Evolutionary conservation across 2,797 vertebrate species (phyloP), one percentile per base, ranked within the genome.

Genomic region (Kryptopterus vitreolus): DNA sequence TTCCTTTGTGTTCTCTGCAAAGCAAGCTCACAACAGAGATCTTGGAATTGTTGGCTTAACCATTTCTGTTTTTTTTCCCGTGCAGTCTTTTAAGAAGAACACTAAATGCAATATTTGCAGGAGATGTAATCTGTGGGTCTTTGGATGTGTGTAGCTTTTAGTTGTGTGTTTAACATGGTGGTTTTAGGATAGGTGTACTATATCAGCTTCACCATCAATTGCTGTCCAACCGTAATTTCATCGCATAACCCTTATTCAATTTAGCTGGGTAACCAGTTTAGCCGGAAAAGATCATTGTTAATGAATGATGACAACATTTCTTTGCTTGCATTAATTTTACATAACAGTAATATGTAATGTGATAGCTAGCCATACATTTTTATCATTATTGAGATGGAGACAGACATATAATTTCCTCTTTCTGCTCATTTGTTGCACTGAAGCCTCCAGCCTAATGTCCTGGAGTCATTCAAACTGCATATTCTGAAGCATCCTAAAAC

Each of bases 261-360:
- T 85, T 76, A 61, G 69, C 74, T 80, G 79, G 81, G 69, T 86
- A 86, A 86, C 84, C 86, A 74, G 84, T 85, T 86, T 86, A 85
- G 85, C 77, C 62, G 83, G 83, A 85, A 86, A 85, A 86, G 85
- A 86, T 85, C 85, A 86, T 69, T 82, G 81, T 83, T 86, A 86
- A 86, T 86, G 83, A 83, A 83, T 82, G 77, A 83, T 86, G 85
- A 83, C 85, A 83, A 70, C 80, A 85, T 85, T 80, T 83, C 83
- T 85, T 83, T 80, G 83, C 85, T 65, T 71, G 58, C 83, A 85
- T 86, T 86, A 83, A 86, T 86, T 86, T 86, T 83, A 83, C 85
- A 85, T 86, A 78, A 62, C 75, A 59, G 81, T 82, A 83, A 86
- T 86, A 83, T 83, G 77, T 83, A 76, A 78, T 69, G 71, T 59